These are phyloP conservation scores for Rhynchonema sp. DNA, from an alignment of 2,888 invertebrate genomes.

Conservation along the genomic window DNA sequence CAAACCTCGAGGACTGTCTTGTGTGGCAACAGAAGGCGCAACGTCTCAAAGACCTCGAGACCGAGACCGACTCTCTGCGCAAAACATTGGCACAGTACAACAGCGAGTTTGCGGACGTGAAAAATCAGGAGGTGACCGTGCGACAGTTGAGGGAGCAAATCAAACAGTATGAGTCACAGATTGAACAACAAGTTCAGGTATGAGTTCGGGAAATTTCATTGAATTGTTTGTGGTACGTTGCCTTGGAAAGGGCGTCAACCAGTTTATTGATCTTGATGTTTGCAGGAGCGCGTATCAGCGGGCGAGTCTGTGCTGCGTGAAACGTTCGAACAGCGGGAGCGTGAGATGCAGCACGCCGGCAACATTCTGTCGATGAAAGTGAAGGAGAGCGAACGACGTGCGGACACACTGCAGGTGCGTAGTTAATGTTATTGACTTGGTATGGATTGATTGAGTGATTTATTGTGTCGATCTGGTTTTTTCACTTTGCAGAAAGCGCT, in stretches of 20 bases:
- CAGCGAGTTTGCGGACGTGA: conserved; percentile 36
- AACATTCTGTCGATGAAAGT: conserved; percentile 29
- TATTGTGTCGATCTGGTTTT: no score
- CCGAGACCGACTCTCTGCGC: conserved; percentile 36
- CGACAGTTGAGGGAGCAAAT: conserved; percentile 36
- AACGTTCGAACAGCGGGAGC: conserved; percentile 30
- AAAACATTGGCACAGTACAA: conserved; percentile 37
- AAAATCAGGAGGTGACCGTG: conserved; percentile 38
- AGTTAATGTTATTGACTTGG: no score
- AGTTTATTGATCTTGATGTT: not conserved
- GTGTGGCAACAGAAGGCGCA: conserved; percentile 32
- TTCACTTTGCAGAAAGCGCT: conserved; percentile 23
- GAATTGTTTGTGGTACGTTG: not conserved
- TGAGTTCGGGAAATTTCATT: not conserved
- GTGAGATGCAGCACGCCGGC: conserved; percentile 30
- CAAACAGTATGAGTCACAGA: conserved; percentile 33
- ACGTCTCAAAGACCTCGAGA: conserved; percentile 33
- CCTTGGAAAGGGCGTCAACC: not conserved
- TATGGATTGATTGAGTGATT: no score
- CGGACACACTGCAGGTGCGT: conserved; percentile 28
- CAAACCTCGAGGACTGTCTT: conserved; percentile 32
- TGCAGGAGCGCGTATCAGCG: conserved; percentile 9
- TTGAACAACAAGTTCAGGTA: conserved; percentile 31
- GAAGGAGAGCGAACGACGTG: conserved; percentile 32
- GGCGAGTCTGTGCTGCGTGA: conserved; percentile 22